These are phyloP conservation scores for Syrmaticus mikado DNA, from an alignment of 2,113 vertebrate genomes.

Conservation along the genomic window DNA sequence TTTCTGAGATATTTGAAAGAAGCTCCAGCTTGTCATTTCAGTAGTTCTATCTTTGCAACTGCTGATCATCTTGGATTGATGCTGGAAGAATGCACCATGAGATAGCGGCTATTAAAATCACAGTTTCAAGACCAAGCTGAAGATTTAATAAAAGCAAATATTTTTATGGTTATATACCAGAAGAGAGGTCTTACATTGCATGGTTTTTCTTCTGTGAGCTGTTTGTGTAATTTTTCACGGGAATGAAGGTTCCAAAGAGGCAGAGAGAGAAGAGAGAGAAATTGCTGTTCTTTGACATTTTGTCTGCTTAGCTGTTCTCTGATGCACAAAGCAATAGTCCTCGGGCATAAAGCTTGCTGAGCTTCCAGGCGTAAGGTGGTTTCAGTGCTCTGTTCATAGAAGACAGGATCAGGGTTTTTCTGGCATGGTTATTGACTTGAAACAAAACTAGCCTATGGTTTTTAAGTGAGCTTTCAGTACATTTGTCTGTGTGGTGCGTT, in stretches of 20 bases:
- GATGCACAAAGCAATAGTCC: neutral
- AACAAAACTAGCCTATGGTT: neutral
- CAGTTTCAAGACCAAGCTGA: neutral
- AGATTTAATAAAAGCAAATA: neutral
- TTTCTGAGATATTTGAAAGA: neutral
- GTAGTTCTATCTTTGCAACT: neutral
- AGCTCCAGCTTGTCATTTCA: neutral
- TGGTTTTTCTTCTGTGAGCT: neutral
- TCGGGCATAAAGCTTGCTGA: neutral
- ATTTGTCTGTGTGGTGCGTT: neutral
- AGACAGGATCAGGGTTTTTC: neutral
- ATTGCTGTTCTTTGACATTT: neutral
- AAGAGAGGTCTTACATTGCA: neutral
- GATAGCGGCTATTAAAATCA: neutral
- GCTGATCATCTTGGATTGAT: neutral
- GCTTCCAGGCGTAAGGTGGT: neutral
- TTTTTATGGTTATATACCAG: neutral
- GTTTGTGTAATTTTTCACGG: neutral
- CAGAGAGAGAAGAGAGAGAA: neutral
- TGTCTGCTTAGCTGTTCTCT: neutral
- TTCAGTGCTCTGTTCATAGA: neutral
- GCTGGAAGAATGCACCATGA: neutral
- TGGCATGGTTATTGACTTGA: neutral
- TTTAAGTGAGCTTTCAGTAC: neutral
- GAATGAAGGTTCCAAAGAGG: neutral